phyloP scores from a whole-genome alignment of 2,113 vertebrate genomes.

The Collichthys lucidus region DNA sequence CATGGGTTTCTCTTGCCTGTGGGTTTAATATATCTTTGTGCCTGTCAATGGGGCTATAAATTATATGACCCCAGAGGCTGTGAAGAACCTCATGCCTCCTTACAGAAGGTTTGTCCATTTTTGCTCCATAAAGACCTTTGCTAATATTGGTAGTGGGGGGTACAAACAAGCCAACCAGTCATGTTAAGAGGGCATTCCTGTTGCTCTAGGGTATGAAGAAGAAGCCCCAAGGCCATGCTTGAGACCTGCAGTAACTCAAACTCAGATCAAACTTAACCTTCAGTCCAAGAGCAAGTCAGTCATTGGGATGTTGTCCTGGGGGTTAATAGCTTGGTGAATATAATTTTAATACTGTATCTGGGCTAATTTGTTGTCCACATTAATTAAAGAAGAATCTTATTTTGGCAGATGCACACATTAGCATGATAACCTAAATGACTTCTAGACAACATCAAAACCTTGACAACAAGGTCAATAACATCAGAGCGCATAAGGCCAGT shows the following conservation, averaged over 20 bases:
- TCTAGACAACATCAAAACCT: neutral
- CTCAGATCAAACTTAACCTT: conserved; percentile 18
- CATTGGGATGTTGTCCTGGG: conserved; percentile 13
- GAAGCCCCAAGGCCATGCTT: conserved; percentile 21
- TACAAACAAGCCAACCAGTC: neutral
- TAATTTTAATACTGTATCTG: neutral
- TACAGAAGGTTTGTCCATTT: neutral
- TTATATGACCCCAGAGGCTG: neutral
- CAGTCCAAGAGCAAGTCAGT: conserved; percentile 1
- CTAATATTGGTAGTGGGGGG: neutral
- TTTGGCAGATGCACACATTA: conserved; percentile 4
- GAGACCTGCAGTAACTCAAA: conserved; percentile 11
- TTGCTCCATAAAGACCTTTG: conserved; percentile 22
- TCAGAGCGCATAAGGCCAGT: neutral
- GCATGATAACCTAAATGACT: neutral
- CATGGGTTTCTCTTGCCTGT: conserved; percentile 2
- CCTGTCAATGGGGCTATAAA: neutral
- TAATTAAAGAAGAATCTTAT: neutral
- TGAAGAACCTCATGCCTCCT: neutral
- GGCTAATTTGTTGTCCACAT: neutral
- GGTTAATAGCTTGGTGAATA: neutral
- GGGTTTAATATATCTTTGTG: conserved; percentile 33
- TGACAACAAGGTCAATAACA: conserved; percentile 1
- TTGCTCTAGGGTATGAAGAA: conserved; percentile 16
- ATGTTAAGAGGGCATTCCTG: conserved; percentile 4